Percentiles rank a stretch among this genome's conserved stretches.
Conservation (phyloP, 2,888 invertebrate species). For the Therioaphis trifolii region DNA sequence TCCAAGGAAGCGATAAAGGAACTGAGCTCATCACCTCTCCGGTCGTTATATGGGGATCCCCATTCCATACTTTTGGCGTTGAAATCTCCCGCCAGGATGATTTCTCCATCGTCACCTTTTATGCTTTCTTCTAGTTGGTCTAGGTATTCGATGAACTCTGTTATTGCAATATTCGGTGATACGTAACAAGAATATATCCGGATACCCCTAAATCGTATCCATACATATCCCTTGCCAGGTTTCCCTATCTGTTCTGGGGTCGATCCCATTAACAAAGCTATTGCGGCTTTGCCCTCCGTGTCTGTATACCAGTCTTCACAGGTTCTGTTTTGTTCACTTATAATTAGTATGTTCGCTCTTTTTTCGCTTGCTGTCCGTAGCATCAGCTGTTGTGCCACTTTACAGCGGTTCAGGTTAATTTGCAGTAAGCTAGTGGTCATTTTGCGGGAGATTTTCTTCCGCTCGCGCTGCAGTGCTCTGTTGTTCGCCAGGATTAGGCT, state of each 20-base stretch:
- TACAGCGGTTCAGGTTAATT: slow-evolving; percentile 8
- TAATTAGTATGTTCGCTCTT: slow-evolving; percentile 2
- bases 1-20: neutral
- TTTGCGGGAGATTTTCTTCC: no score
- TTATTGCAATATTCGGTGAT: neutral
- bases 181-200: neutral
- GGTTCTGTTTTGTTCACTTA: neutral
- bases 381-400: slow-evolving; percentile 4
- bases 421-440: neutral
- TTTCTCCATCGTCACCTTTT: neutral
- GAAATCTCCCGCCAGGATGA: neutral
- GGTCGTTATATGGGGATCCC: neutral
- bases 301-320: neutral
- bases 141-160: neutral
- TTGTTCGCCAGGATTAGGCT: neutral
- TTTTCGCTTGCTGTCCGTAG: neutral
- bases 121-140: neutral
- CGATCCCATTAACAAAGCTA: neutral
- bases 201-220: neutral
- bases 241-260: neutral
- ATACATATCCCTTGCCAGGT: neutral
- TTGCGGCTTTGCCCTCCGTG: neutral
- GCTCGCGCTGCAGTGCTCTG: no score
- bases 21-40: neutral
- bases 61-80: neutral